Evolutionary conservation across 2,113 vertebrate species (phyloP), one percentile per base, ranked within the genome.

Genomic region (Myotis lucifugus): DNA sequence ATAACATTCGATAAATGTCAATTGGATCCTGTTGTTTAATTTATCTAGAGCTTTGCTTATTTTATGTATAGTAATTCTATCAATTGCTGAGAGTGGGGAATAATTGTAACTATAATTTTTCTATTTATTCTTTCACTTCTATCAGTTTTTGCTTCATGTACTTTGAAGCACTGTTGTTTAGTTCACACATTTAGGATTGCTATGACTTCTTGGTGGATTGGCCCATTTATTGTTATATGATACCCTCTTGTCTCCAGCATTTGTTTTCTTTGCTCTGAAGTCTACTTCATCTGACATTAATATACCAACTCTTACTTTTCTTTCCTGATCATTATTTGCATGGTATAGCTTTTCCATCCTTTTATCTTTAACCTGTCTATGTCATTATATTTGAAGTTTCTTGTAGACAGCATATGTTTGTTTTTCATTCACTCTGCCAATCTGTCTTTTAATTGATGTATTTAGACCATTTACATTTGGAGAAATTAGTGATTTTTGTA

Each of bases 391-490:
- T 96, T 74, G 37, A 73, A 69, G 56, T 64, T 94, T 74, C 15
- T 52, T 37, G 78, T 48, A 50, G 72, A 94, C 2, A 92, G 42
- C 12, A 72, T 50, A 37, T n/a, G 42, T 85, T 72, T 85, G 48
- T n/a, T 85, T 84, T 74, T 61, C 34, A 64, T 29, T 32, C 27
- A 50, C 19, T 66, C 32, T 87, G 15, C 48, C 9, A 61, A 42
- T 74, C 32, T 72, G 27, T 78, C 42, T 95, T 88, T 73, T 84
- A 91, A 69, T 23, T 92, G 48, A 5, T 74, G 1, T 64, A 74
- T 66, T 48, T 73, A 88, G n/a, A 76, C 18, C 21, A 95, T 56
- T 95, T 83, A 37, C 5, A 79, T 74, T 95, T 88, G 87, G 25
- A 81, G 18, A 9, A 91, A 89, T 61, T 23, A 46, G 13, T 70